A percentile compares a stretch with the other conserved stretches of the same genome.
Evolutionary conservation across 2,888 invertebrate genomes (phyloP).

Genomic region (Acanthosepion pharaonis): DNA sequence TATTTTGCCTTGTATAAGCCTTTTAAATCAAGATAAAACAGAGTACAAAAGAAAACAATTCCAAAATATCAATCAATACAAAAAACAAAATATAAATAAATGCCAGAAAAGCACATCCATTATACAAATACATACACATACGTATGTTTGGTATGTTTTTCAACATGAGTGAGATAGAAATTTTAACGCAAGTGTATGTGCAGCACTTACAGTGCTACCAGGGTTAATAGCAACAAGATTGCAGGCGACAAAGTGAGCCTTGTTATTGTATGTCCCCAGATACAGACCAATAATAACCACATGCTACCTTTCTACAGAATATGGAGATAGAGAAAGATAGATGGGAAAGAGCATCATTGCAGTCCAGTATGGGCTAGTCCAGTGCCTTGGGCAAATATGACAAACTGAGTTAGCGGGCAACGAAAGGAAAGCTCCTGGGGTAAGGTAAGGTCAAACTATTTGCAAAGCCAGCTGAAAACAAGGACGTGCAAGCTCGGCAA

Average conservation of each 20-base stretch:
- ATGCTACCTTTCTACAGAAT: constrained; percentile 8
- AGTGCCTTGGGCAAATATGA: not conserved
- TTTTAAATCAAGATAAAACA: no score
- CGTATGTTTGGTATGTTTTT: no score
- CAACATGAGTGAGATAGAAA: no score
- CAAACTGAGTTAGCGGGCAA: constrained; percentile 14
- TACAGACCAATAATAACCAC: constrained; percentile 21
- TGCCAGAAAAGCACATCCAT: no score
- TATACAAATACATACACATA: no score
- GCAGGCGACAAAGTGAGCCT: constrained; percentile 9
- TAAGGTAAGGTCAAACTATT: constrained; percentile 23
- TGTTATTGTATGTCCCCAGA: constrained; percentile 22
- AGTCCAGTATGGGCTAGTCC: constrained; percentile 17
- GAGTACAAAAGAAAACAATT: no score
- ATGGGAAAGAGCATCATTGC: not conserved
- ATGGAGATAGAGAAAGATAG: not conserved
- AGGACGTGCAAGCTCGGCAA: constrained; percentile 33
- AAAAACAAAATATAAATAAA: no score
- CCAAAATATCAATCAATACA: no score
- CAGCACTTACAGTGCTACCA: not conserved
- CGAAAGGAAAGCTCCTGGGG: constrained; percentile 21
- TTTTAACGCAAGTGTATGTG: not conserved
- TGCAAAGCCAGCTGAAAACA: constrained; percentile 23
- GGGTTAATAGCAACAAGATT: constrained; percentile 33
- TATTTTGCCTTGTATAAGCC: no score